phyloP scores from a whole-genome alignment of 2,113 vertebrate species.

The Toxotes jaculatrix region DNA sequence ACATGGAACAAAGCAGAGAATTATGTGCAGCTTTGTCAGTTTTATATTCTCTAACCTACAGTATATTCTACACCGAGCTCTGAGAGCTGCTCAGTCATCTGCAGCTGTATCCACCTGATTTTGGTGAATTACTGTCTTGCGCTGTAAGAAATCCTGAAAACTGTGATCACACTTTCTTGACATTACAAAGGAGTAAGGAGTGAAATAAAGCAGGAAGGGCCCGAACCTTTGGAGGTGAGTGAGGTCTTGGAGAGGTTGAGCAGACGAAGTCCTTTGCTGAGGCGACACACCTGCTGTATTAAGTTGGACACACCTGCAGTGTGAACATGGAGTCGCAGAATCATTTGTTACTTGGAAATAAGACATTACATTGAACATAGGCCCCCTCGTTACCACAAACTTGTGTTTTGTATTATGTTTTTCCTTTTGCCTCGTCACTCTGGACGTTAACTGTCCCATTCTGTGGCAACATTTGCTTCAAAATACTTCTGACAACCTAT shows the following conservation, averaged over 20 bases:
- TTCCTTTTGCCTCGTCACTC: not conserved
- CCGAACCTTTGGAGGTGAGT: constrained; percentile 90
- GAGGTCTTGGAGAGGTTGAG: constrained; percentile 93
- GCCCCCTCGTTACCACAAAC: not conserved
- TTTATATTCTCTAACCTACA: constrained; percentile 26
- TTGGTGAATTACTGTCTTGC: not conserved
- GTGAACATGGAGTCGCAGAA: not conserved
- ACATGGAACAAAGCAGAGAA: constrained; percentile 29
- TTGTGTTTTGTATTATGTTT: not conserved
- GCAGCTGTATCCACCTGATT: not conserved
- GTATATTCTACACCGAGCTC: constrained; percentile 7
- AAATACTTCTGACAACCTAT: not conserved
- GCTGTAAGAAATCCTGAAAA: not conserved
- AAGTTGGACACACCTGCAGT: constrained; percentile 79
- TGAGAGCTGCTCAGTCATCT: constrained; percentile 15
- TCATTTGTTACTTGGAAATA: not conserved
- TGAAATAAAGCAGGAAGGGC: not conserved
- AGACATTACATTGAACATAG: not conserved
- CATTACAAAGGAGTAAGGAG: not conserved
- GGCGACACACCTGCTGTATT: constrained; percentile 91
- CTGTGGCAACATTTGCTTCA: not conserved
- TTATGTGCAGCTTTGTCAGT: constrained; percentile 19
- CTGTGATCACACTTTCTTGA: not conserved
- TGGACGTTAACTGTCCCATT: not conserved
- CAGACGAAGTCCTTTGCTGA: constrained; percentile 90